Evolutionary conservation across 2,797 vertebrate species (phyloP).

Genomic region (Catostomus latipinnis): DNA sequence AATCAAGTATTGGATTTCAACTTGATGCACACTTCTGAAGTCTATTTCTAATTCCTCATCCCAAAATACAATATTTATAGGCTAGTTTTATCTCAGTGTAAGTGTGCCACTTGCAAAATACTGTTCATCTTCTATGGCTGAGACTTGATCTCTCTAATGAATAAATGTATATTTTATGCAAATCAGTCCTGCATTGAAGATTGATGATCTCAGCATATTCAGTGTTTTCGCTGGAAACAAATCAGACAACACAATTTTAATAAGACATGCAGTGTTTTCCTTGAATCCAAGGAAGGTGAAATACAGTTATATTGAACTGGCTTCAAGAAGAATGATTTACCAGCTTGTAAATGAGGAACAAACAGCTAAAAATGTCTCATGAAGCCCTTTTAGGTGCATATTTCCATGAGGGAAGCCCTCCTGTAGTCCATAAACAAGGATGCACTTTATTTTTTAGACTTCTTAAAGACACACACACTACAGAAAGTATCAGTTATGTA

Average conservation of each 20-base stretch:
- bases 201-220: slow-evolving; percentile 63
- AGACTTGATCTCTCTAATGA: slow-evolving; percentile 62
- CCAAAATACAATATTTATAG: slow-evolving; percentile 54
- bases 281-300: slow-evolving; percentile 54
- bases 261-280: slow-evolving; percentile 56
- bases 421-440: slow-evolving; percentile 48
- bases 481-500: slow-evolving; percentile 25
- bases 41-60: slow-evolving; percentile 33
- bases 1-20: slow-evolving; percentile 34
- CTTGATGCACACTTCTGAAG: slow-evolving; percentile 31
- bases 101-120: slow-evolving; percentile 54
- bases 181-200: slow-evolving; percentile 54
- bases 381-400: slow-evolving; percentile 52
- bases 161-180: slow-evolving; percentile 63
- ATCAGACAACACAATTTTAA: slow-evolving; percentile 61
- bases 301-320: slow-evolving; percentile 53
- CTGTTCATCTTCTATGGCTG: slow-evolving; percentile 57
- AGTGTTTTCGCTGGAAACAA: slow-evolving; percentile 56
- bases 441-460: slow-evolving; percentile 42
- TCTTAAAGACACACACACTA: slow-evolving; percentile 15
- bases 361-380: slow-evolving; percentile 57
- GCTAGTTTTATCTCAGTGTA: slow-evolving; percentile 52
- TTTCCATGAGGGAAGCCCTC: slow-evolving; percentile 41
- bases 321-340: slow-evolving; percentile 59
- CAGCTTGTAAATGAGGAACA: slow-evolving; percentile 59